phyloP scores from a whole-genome alignment of 2,888 invertebrate genomes.

The Oxytorus armatus region DNA sequence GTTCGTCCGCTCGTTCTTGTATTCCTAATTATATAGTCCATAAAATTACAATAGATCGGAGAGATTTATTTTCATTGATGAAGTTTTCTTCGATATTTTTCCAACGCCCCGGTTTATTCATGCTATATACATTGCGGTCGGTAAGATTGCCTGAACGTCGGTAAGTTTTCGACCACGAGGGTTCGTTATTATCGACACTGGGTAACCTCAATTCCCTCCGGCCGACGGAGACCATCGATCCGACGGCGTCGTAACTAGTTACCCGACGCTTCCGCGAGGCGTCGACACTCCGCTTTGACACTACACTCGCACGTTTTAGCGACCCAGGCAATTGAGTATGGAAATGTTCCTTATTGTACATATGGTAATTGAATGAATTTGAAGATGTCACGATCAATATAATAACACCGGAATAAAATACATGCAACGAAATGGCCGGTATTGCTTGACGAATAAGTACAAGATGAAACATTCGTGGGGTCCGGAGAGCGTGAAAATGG shows the following conservation, averaged over 20 bases:
- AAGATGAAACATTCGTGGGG: not conserved
- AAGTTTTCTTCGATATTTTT: not conserved
- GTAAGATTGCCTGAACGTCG: conserved; percentile 33
- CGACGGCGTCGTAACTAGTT: conserved; percentile 21
- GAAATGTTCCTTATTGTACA: not conserved
- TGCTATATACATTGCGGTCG: conserved; percentile 1
- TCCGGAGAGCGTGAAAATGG: not conserved
- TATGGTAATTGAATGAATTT: not conserved
- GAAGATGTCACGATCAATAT: not conserved
- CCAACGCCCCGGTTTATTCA: not conserved
- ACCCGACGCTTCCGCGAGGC: conserved; percentile 26
- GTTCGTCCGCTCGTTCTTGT: not conserved
- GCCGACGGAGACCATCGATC: conserved; percentile 54
- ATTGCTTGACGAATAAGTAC: not conserved
- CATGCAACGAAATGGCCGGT: not conserved
- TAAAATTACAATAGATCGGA: not conserved
- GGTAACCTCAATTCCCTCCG: conserved; percentile 18
- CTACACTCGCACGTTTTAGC: not conserved
- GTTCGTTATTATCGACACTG: conserved; percentile 48
- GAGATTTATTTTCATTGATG: not conserved
- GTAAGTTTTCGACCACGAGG: conserved; percentile 42
- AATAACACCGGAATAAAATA: too few relatives aligned
- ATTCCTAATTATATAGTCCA: too few relatives aligned
- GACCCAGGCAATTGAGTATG: not conserved
- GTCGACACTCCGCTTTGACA: conserved; percentile 53